Evolutionary conservation across 2,888 invertebrate species (phyloP), one percentile per base, ranked within the genome.

Genomic region (Tenthredo distinguenda): DNA sequence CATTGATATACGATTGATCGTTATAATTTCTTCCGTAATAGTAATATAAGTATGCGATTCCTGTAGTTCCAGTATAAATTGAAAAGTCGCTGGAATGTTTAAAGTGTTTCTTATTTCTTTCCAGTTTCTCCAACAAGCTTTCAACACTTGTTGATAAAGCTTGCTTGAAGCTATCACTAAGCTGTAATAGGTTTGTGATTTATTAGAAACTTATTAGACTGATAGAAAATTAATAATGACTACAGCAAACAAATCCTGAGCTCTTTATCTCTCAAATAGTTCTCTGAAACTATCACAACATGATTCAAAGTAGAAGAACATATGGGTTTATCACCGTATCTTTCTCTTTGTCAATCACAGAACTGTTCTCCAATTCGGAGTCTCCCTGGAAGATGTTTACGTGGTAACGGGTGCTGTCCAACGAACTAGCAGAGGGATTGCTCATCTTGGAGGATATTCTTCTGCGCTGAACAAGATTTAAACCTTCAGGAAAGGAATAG

Each of bases 51-150:
- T 96, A 93, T 55, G 96, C 96, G 86, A 97, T 94, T 55, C 98
- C 98, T 87, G 96, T 93, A 85, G 95, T 95, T 55, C 98, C 98
- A 10, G 97, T 97, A 89, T 98, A 98, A 0, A 97, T 94, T 5
- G 96, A 96, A 88, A 94, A 94, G 94, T 97, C 96, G 55, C 91
- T 86, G 12, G 85, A 81, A 40, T 87, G 81, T 18, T 87, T 93
- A 90, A 95, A 94, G 87, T 92, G 88, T 88, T 93, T 89, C 94
- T 95, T 91, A 90, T 93, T 91, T 87, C 91, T 92, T 87, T 93
- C 92, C 88, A 95, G 90, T 86, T 92, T 86, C 85, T 92, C 81
- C 85, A 94, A 86, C 91, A 95, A 94, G 84, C 89, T 88, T 88
- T 91, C 93, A 93, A 94, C 94, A 91, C 94, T 93, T 86, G 91